Percentiles rank a stretch among this genome's conserved stretches.
These are phyloP conservation scores for Malurus leucopterus DNA, from an alignment of 2,797 vertebrate species.

Conservation along the genomic window DNA sequence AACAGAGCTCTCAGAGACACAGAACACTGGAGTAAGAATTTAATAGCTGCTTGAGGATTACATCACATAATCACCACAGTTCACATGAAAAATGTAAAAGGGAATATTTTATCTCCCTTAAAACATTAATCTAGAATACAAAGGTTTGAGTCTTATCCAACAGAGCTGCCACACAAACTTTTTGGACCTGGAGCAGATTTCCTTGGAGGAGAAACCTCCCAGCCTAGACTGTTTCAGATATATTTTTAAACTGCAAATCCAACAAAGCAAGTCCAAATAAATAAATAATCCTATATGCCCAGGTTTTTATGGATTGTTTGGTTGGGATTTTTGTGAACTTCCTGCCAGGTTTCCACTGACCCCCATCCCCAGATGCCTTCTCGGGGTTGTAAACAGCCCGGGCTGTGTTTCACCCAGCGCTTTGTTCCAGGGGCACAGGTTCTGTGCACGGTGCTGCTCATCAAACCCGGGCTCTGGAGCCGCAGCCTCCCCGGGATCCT, in stretches of 20 bases:
- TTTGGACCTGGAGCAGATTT: background rate
- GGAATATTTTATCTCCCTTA: background rate
- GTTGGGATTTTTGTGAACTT: background rate
- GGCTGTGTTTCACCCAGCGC: background rate
- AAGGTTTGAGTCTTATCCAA: background rate
- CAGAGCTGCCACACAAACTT: background rate
- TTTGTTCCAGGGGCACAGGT: constrained; percentile 67
- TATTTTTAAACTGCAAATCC: background rate
- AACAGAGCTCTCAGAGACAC: background rate
- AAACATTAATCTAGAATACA: background rate
- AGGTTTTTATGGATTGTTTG: background rate
- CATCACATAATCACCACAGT: background rate
- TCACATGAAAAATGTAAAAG: constrained; percentile 15
- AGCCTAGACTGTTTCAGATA: background rate
- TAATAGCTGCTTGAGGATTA: background rate
- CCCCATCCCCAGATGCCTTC: background rate
- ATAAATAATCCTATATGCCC: background rate
- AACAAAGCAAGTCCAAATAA: background rate
- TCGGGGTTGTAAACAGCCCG: background rate
- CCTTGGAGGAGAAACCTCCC: background rate
- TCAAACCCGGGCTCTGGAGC: constrained; percentile 71
- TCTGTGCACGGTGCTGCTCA: constrained; percentile 67
- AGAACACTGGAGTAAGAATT: background rate
- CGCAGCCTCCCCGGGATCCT: constrained; percentile 53
- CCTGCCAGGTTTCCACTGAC: background rate